Conservation (phyloP, 2,888 invertebrate species). For the Orthonevra nobilis region DNA sequence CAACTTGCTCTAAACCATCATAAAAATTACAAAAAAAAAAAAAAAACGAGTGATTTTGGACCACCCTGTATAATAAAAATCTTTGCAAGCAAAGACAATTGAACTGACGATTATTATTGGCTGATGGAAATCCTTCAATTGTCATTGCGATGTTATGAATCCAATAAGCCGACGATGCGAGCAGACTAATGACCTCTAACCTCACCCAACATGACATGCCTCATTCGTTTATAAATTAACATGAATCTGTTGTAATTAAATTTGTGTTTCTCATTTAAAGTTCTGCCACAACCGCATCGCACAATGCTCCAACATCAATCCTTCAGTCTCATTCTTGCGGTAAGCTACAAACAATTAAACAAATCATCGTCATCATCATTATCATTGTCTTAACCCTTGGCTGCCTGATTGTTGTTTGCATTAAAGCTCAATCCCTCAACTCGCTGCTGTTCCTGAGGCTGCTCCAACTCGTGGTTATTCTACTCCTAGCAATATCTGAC, state of each 20-base stretch:
- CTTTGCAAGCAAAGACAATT: no score
- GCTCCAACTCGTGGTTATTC: neutral
- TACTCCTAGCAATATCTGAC: conserved; percentile 35
- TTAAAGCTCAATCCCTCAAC: conserved; percentile 1
- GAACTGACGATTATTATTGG: no score
- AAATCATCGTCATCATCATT: conserved; percentile 44
- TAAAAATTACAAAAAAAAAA: no score
- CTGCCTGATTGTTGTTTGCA: conserved; percentile 25
- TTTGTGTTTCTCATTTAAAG: conserved; percentile 50
- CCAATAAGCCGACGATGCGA: no score
- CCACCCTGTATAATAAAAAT: no score
- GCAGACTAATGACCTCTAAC: no score
- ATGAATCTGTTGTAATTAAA: conserved; percentile 56
- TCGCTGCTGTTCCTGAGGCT: neutral
- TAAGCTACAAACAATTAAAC: conserved; percentile 60
- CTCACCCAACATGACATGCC: conserved; percentile 12
- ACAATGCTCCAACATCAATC: conserved; percentile 36
- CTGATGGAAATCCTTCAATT: no score
- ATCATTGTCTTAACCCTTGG: conserved; percentile 39
- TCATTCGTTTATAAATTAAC: conserved; percentile 27
- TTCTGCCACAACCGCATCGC: conserved; percentile 42
- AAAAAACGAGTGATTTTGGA: no score
- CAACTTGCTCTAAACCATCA: no score
- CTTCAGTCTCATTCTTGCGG: conserved; percentile 33
- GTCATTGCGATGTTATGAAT: no score